These are phyloP conservation scores for Parasteatoda lunata DNA, from an alignment of 2,888 invertebrate species.

Conservation along the genomic window DNA sequence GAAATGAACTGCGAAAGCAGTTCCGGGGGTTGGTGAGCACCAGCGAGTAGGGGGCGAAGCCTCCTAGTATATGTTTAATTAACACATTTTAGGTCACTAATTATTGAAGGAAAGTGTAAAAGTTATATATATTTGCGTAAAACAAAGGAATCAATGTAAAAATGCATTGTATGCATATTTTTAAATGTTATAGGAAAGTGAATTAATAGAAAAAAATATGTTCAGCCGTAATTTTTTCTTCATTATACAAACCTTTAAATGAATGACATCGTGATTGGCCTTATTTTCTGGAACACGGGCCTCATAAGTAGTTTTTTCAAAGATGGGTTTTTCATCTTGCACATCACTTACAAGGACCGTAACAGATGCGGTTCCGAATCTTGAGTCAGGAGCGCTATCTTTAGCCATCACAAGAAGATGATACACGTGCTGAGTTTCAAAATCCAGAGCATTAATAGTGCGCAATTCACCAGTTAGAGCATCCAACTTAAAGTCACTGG, in stretches of 20 bases:
- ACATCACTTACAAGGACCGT: slow-evolving; percentile 86
- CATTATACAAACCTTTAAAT: slow-evolving; percentile 80
- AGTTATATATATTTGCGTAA: too few relatives aligned
- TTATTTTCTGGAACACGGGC: slow-evolving; percentile 89
- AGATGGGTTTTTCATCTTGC: slow-evolving; percentile 88
- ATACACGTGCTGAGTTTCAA: slow-evolving; percentile 85
- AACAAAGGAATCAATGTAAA: too few relatives aligned
- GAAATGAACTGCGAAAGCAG: too few relatives aligned
- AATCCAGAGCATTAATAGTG: slow-evolving; percentile 85
- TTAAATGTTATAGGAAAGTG: too few relatives aligned
- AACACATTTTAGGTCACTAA: too few relatives aligned
- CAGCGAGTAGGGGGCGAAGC: too few relatives aligned
- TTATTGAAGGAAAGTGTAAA: too few relatives aligned
- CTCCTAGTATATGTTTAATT: too few relatives aligned
- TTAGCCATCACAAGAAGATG: slow-evolving; percentile 90
- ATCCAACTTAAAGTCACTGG: slow-evolving; percentile 86
- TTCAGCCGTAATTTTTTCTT: too few relatives aligned
- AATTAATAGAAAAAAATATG: too few relatives aligned
- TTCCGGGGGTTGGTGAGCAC: too few relatives aligned
- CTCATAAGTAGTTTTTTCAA: slow-evolving; percentile 83
- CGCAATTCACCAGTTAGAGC: slow-evolving; percentile 85
- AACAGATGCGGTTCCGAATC: slow-evolving; percentile 91
- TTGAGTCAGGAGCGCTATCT: slow-evolving; percentile 89
- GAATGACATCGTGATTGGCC: slow-evolving; percentile 84
- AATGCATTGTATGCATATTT: too few relatives aligned